Base-by-base conservation (phyloP, 2,888 invertebrate species). In the Punctoribates punctum region DNA sequence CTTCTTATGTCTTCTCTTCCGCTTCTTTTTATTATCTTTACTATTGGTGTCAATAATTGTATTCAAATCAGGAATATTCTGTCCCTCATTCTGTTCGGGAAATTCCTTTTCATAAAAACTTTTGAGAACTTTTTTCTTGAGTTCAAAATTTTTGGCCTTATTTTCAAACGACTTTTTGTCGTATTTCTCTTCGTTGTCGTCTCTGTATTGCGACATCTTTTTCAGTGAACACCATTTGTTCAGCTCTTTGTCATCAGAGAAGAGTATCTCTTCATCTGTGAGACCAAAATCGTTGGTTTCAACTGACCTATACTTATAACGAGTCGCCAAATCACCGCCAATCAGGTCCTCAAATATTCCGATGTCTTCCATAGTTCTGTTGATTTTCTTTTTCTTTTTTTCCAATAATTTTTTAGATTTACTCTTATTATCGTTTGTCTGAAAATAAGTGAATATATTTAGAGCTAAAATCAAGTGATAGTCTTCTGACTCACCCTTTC, bases 331-430 rank as follows among this genome's bases (percentile, higher is more conserved):
- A 82, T 96, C 95, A 23, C 90, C 82, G 0, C 83, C 96, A 73
- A 98, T 90, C 73, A 97, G 88, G 84, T 99, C 98, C 83, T 98
- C 98, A 83, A 92, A 98, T 84, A 97, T 94, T 83, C 97, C 86
- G 81, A 91, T 89, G 83, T 97, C 97, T 83, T 96, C 97, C 84
- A 97, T 96, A 81, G 97, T 94, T 83, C 96, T 89, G 82, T 96
- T 96, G 81, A 95, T 88, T 46, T 90, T 88, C 38, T 67, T 62
- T 51, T 70, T 51, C 34, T 75, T 75, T 13, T 70, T 97, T 94
- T 83, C 97, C 86, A 81, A 91, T 89, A 83, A 96, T 97, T 83
- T 96, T 97, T 84, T 97, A 96, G 81, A 97, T 94, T 62, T 27
- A 74, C 54, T n/a, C 23, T 76, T 46, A 27, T 25, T 23, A n/a